Evolutionary conservation across 2,113 vertebrate genomes (phyloP).

Genomic region (Tretioscincus oriximinensis): DNA sequence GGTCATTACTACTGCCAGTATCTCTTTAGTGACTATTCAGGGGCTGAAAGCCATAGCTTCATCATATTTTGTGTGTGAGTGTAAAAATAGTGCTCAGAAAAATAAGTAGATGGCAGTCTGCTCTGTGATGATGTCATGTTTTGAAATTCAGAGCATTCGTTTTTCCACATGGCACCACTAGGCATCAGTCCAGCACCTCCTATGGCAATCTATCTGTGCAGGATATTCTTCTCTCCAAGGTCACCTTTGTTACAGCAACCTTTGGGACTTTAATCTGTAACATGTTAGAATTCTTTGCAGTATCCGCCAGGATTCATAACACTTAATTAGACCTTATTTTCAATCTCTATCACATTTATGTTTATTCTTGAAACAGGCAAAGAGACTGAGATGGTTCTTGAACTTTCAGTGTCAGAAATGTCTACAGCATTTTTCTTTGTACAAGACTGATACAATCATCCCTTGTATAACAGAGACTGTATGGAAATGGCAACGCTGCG

Average conservation of each 20-base stretch:
- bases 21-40: not conserved
- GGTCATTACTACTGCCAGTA: not conserved
- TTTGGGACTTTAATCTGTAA: not conserved
- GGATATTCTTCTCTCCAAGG: slow-evolving; percentile 1
- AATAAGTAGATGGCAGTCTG: not conserved
- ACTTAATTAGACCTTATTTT: not conserved
- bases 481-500: too few species aligned
- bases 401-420: not conserved
- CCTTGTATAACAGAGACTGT: too few species aligned
- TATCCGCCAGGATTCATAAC: not conserved
- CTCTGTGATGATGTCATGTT: not conserved
- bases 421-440: not conserved
- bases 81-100: not conserved
- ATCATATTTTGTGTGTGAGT: not conserved
- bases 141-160: not conserved
- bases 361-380: not conserved
- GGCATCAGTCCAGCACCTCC: not conserved
- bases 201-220: slow-evolving; percentile 1
- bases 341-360: not conserved
- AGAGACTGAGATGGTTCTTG: not conserved
- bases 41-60: not conserved
- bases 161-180: not conserved
- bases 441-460: too few species aligned
- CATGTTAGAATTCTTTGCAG: not conserved
- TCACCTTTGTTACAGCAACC: not conserved